phyloP scores from a whole-genome alignment of 2,888 invertebrate genomes.

The Epistrophe eligans region DNA sequence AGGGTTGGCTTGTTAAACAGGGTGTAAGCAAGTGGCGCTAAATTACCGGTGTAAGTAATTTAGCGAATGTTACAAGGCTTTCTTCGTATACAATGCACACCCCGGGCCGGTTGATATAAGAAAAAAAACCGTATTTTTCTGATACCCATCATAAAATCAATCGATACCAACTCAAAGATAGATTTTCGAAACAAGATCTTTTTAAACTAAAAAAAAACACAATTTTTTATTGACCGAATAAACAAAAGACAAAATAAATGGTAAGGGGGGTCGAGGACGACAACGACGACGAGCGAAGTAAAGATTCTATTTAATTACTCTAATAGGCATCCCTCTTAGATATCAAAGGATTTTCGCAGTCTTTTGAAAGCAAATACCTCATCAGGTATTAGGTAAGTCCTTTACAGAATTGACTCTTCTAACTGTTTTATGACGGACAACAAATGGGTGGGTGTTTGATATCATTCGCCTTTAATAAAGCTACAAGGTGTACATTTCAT shows the following conservation, averaged over 20 bases:
- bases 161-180: constrained; percentile 13
- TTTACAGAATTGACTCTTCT: constrained; percentile 57
- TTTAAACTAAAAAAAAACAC: background rate
- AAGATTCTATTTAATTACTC: constrained; percentile 72
- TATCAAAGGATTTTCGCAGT: constrained; percentile 75
- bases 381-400: constrained; percentile 43
- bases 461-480: constrained; percentile 71
- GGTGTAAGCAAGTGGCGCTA: constrained; percentile 84
- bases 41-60: constrained; percentile 84
- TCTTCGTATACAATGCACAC: background rate
- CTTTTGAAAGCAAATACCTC: constrained; percentile 77
- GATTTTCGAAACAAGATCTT: constrained; percentile 36
- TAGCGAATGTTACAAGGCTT: constrained; percentile 74
- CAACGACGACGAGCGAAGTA: background rate
- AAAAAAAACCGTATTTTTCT: constrained; percentile 26
- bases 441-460: constrained; percentile 63
- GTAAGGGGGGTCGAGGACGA: background rate
- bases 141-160: constrained; percentile 57
- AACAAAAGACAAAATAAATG: constrained; percentile 45
- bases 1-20: constrained; percentile 82
- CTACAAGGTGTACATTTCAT: constrained; percentile 78
- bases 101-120: background rate
- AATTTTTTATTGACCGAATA: constrained; percentile 71
- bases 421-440: constrained; percentile 71
- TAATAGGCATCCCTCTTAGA: constrained; percentile 75